Evolutionary conservation across 2,797 vertebrate species (phyloP).

Genomic region (Nothura maculosa): DNA sequence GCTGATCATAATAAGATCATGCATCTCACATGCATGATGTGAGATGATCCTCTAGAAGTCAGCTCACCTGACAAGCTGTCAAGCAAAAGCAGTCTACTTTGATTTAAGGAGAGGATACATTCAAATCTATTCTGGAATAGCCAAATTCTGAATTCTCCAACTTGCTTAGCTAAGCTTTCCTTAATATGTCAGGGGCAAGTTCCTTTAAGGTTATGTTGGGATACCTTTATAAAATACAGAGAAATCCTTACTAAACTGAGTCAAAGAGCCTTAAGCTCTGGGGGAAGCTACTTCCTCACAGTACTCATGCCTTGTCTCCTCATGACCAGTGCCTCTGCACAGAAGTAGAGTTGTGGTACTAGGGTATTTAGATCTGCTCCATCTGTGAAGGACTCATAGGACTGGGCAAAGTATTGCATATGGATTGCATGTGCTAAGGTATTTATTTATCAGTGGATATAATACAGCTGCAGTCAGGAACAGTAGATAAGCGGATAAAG

Average conservation of each 20-base stretch:
- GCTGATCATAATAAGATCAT: neutral
- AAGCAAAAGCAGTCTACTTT: neutral
- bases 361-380: neutral
- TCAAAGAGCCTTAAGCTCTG: neutral
- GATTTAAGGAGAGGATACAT: neutral
- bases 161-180: neutral
- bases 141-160: neutral
- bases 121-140: neutral
- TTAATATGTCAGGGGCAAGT: neutral
- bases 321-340: neutral
- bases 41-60: neutral
- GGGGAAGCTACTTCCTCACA: neutral
- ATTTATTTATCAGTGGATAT: neutral
- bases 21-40: neutral
- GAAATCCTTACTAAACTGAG: neutral
- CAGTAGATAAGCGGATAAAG: neutral
- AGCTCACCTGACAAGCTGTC: neutral
- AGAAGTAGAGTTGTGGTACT: neutral
- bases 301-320: neutral
- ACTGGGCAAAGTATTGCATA: neutral
- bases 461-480: neutral
- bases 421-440: neutral
- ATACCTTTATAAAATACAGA: neutral
- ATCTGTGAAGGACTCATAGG: neutral
- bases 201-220: neutral